Evolutionary conservation across 2,113 vertebrate species (phyloP).

Genomic region (Trematomus loennbergii): DNA sequence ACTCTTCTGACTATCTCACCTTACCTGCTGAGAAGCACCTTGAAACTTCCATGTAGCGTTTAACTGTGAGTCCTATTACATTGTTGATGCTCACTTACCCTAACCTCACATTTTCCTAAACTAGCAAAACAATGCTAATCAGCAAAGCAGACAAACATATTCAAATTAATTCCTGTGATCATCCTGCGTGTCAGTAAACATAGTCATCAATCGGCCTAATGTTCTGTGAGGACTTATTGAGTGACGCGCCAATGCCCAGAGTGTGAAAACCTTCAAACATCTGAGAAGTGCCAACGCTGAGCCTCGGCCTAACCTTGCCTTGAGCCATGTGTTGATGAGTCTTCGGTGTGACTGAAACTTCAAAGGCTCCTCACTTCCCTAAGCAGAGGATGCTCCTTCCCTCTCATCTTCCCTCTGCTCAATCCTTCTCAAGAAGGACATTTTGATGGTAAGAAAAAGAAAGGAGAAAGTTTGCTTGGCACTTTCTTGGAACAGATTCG

Average conservation of each 20-base stretch:
- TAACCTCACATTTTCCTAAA: constrained; percentile 1
- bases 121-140: constrained; percentile 8
- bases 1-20: constrained; percentile 53
- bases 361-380: constrained; percentile 73
- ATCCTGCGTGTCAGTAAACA: constrained; percentile 57
- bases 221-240: constrained; percentile 38
- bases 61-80: constrained; percentile 1
- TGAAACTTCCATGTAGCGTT: constrained; percentile 21
- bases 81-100: background rate
- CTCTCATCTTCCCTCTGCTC: constrained; percentile 72
- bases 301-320: constrained; percentile 77
- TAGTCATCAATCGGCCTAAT: constrained; percentile 57
- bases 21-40: constrained; percentile 33
- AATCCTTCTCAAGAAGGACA: constrained; percentile 64
- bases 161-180: constrained; percentile 43
- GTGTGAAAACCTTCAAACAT: constrained; percentile 71
- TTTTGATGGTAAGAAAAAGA: constrained; percentile 46
- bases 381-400: constrained; percentile 64
- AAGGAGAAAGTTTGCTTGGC: constrained; percentile 43
- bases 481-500: constrained; percentile 58
- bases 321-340: constrained; percentile 77
- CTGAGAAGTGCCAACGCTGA: constrained; percentile 71
- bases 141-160: constrained; percentile 2
- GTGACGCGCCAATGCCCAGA: constrained; percentile 59
- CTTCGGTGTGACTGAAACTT: constrained; percentile 75